Conservation (phyloP, 2,888 invertebrate species). For the Branchipolynoe longqiensis region DNA sequence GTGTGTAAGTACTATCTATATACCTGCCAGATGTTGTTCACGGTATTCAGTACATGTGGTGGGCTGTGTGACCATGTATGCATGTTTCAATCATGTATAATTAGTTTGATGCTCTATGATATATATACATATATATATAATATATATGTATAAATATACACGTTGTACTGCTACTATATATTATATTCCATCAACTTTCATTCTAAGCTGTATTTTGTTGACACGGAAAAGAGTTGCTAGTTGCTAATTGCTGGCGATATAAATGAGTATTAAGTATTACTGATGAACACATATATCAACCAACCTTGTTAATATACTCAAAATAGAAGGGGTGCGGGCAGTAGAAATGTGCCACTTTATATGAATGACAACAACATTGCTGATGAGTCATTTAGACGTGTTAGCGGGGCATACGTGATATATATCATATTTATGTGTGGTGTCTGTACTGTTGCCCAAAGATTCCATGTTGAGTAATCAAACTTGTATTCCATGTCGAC, state of each 20-base stretch:
- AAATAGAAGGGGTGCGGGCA: no score
- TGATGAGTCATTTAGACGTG: no score
- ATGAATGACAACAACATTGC: no score
- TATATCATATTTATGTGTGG: background rate
- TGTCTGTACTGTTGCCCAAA: no score
- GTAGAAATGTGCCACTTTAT: no score
- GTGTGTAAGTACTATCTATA: background rate
- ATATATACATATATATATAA: background rate
- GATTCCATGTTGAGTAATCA: no score
- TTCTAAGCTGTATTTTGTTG: background rate
- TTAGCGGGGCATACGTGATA: no score
- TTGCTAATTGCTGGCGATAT: background rate
- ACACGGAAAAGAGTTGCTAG: background rate
- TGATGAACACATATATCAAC: background rate
- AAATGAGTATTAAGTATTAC: slow-evolving; percentile 15
- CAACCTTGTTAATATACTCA: slow-evolving; percentile 28
- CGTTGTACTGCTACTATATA: slow-evolving; percentile 1
- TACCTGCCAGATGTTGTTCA: slow-evolving; percentile 20
- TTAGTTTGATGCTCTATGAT: background rate
- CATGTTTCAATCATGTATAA: no score
- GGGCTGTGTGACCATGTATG: slow-evolving; percentile 1
- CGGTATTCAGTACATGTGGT: slow-evolving; percentile 4
- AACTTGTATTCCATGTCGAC: no score
- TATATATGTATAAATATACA: background rate
- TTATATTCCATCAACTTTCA: background rate